These are phyloP conservation scores for Halictus rubicundus DNA, from an alignment of 1,140 invertebrate species.

Conservation along the genomic window DNA sequence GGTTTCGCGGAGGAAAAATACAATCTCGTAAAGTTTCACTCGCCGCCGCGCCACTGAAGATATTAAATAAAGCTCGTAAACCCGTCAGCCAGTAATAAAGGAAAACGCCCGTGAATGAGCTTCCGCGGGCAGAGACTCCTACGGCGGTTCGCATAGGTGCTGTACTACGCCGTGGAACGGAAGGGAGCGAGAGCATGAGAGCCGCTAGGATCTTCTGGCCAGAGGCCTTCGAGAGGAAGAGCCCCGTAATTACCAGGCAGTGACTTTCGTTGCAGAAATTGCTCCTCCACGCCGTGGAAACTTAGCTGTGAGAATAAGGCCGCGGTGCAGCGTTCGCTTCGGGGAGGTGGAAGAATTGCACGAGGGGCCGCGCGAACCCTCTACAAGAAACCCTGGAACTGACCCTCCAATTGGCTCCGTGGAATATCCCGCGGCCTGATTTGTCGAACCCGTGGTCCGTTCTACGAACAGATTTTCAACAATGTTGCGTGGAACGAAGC, in stretches of 20 bases:
- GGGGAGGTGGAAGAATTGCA: slow-evolving; percentile 26
- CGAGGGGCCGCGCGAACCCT: slow-evolving; percentile 12
- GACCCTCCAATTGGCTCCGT: not conserved
- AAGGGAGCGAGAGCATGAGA: not conserved
- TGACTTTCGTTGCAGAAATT: slow-evolving; percentile 62
- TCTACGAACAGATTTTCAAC: not conserved
- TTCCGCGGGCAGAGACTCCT: slow-evolving; percentile 16
- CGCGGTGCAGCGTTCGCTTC: not conserved
- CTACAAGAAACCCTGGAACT: slow-evolving; percentile 46
- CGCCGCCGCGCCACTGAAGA: not conserved
- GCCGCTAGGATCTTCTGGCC: not conserved
- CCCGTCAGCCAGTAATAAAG: not conserved
- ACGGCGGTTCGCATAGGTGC: not conserved
- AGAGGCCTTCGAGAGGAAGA: slow-evolving; percentile 45
- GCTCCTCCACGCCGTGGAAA: slow-evolving; percentile 36
- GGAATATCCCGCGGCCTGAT: no score
- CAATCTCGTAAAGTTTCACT: not conserved
- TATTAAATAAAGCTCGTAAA: slow-evolving; percentile 17
- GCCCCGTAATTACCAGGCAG: slow-evolving; percentile 60
- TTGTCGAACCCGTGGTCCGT: not conserved
- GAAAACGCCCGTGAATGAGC: slow-evolving; percentile 16
- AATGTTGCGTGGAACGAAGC: no score
- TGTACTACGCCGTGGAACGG: not conserved
- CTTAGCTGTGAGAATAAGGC: not conserved
- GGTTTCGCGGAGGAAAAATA: not conserved